Evolutionary conservation across 2,113 vertebrate genomes (phyloP).

Genomic region (Pelmatolapia mariae): DNA sequence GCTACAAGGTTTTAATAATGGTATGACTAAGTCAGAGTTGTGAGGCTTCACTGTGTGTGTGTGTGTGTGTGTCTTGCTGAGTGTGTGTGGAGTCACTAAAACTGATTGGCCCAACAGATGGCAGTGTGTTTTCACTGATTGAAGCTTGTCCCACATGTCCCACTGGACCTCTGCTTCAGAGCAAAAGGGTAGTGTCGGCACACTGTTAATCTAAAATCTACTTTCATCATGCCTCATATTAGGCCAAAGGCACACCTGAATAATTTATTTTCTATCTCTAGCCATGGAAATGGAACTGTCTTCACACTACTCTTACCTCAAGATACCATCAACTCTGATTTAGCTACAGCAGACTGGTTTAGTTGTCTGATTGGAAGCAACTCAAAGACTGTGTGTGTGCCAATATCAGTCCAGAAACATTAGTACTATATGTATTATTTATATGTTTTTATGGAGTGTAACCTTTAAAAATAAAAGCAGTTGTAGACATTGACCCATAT

Average conservation of each 20-base stretch:
- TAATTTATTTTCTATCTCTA: neutral
- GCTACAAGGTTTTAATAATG: neutral
- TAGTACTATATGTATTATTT: neutral
- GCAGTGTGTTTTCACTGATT: constrained; percentile 61
- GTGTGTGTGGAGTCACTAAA: neutral
- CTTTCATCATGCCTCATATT: neutral
- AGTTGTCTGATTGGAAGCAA: neutral
- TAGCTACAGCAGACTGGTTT: neutral
- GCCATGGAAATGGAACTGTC: neutral
- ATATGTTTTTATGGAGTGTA: neutral
- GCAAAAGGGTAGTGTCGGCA: constrained; percentile 2
- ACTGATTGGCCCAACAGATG: constrained; percentile 52
- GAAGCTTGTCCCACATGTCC: neutral
- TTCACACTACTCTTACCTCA: neutral
- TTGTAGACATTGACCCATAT: neutral
- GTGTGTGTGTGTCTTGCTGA: neutral
- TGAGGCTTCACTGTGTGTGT: neutral
- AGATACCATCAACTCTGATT: neutral
- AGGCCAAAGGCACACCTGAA: constrained; percentile 11
- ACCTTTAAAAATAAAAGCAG: neutral
- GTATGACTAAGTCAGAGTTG: neutral
- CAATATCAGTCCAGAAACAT: neutral
- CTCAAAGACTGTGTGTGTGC: neutral
- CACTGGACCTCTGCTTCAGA: neutral
- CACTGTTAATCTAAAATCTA: constrained; percentile 24